Base-by-base conservation (phyloP, 2,888 invertebrate species). In the Thumatha senex region DNA sequence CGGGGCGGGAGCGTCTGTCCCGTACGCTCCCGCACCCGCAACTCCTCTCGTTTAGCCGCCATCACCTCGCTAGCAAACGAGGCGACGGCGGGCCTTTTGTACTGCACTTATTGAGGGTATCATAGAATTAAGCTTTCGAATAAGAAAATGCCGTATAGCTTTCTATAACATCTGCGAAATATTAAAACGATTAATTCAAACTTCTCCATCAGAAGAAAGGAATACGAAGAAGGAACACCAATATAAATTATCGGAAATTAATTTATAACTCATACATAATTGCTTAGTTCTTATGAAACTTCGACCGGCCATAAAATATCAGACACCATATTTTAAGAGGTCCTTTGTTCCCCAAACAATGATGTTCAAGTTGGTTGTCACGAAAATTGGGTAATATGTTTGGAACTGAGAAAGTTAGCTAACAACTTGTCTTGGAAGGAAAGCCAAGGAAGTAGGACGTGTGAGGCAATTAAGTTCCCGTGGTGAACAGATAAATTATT, bases 391-490 rank as follows among this genome's bases (percentile, higher is more conserved):
- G 52, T 63, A 64, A 63, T 63, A 67, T 53, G 67, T 58, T 53
- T 63, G 48, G 61, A 58, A 55, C 51, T 51, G 67, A 58, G 48
- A 56, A 64, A 68, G 64, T 70, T 69, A 7, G 41, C 9, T 47
- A 59, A 56, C 48, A 57, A 63, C 51, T 61, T 58, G 45, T 44
- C 48, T 64, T 54, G 61, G 70, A 62, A 42, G 51, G 35, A 41
- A 46, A 47, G 64, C 70, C 67, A 62, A 60, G 64, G 60, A 68
- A 68, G 44, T 68, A 67, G 18, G 54, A 15, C 67, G 61, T 57
- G 61, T 59, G 58, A 61, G 56, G 49, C 63, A 61, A 67, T 66
- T 63, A 67, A 57, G 57, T 54, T 53, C 39, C 49, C 45, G 43
- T 55, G 48, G 43, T 31, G 44, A 10, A 41, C 24, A 40, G 57